These are phyloP conservation scores for Drosophila oshimai DNA, from an alignment of 1,140 invertebrate genomes.

Conservation along the genomic window DNA sequence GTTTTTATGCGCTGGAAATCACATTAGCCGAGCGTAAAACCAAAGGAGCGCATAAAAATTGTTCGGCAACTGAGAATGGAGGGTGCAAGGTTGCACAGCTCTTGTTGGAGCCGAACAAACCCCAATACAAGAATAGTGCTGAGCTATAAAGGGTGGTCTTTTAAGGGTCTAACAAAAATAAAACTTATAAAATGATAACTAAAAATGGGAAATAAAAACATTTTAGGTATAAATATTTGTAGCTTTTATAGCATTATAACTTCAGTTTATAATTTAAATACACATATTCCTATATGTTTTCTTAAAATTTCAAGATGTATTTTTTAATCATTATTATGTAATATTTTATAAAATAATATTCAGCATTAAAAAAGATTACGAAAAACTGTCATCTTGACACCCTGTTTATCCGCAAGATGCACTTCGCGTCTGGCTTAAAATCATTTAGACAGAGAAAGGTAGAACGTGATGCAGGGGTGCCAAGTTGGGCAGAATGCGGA, in stretches of 20 bases:
- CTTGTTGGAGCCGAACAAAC: not conserved
- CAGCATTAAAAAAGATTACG: no score
- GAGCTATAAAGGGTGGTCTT: conserved; percentile 28
- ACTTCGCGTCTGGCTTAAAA: conserved; percentile 25
- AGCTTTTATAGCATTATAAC: no score
- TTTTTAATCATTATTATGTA: no score
- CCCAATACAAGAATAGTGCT: conserved; percentile 6
- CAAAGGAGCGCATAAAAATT: conserved; percentile 66
- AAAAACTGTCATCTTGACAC: not conserved
- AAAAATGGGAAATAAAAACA: no score
- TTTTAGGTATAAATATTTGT: no score
- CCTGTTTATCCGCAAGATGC: conserved; percentile 15
- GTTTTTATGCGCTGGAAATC: conserved; percentile 75
- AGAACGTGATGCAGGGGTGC: not conserved
- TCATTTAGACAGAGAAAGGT: conserved; percentile 19
- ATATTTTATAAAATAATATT: no score
- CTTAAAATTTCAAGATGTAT: no score
- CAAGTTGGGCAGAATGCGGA: not conserved
- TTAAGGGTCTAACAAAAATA: not conserved
- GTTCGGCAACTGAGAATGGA: conserved; percentile 15
- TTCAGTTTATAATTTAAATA: no score
- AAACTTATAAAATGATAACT: not conserved
- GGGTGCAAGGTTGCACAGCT: conserved; percentile 43
- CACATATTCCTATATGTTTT: no score
- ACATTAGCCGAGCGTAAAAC: conserved; percentile 70